Evolutionary conservation across 2,888 invertebrate species (phyloP), one percentile per base, ranked within the genome.

Genomic region (Isotomurus palustris): DNA sequence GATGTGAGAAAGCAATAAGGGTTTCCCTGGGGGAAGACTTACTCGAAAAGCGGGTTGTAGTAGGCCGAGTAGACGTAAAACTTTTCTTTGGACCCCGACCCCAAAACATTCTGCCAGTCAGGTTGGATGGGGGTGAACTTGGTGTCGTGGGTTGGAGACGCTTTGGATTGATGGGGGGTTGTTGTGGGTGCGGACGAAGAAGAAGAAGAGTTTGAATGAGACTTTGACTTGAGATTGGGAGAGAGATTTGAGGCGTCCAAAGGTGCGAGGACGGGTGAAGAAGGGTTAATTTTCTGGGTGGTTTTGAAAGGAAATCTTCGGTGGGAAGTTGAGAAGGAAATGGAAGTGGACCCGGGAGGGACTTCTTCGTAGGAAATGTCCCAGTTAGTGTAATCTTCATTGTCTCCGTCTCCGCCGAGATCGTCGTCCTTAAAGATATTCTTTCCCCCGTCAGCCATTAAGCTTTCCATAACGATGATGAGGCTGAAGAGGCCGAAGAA

Each of bases 61-160:
- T 86, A 93, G 49, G 93, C 92, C 10, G 92, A 91, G 74, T 90
- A 93, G 51, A 93, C 91, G 78, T 85, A 91, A 78, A 93, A 93
- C 75, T 88, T 89, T 52, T 75, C 73, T 38, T 66, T 68, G 5
- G 74, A 70, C 40, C 73, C 73, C 4, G 74, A 70, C 40, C 73
- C 73, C n/a, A 61, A 60, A 25, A 76, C 75, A 38, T 71, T 70
- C 64, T 75, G 75, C 76, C 76, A 76, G 58, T 69, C 69, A 14
- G 69, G 56, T 56, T 66, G 63, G 48, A 65, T 58, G 41, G 62
- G 60, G 53, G 62, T 71, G 61, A 62, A 29, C 53, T 58, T 62
- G 49, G 53, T 55, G n/a, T n/a, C n/a, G n/a, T n/a, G n/a, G n/a
- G n/a, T n/a, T 28, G 25, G 51, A 54, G 58, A 54, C 12, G 58